These are phyloP conservation scores for Buteo buteo DNA, from an alignment of 2,113 vertebrate genomes.

Conservation along the genomic window DNA sequence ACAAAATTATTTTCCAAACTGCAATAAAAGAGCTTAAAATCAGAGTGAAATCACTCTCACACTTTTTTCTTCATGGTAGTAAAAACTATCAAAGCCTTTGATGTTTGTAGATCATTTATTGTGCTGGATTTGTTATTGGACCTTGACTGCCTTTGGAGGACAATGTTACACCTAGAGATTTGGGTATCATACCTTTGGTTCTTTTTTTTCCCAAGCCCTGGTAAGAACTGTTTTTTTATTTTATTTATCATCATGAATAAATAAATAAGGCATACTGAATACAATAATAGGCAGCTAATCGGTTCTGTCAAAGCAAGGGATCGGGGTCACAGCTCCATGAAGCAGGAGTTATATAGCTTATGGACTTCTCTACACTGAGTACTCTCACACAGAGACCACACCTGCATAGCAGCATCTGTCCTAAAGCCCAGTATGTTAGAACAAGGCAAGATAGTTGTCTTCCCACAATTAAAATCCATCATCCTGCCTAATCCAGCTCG, in stretches of 20 bases:
- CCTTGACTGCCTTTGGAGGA: background rate
- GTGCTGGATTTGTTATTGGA: background rate
- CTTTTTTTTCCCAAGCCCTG: background rate
- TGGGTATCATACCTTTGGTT: background rate
- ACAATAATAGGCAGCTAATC: background rate
- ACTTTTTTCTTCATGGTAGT: background rate
- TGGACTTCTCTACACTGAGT: background rate
- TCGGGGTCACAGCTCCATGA: background rate
- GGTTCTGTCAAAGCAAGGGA: background rate
- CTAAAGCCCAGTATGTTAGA: background rate
- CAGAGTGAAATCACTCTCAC: background rate
- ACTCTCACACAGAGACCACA: background rate
- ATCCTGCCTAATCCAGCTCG: background rate
- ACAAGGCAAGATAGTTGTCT: background rate
- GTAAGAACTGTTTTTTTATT: background rate
- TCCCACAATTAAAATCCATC: background rate
- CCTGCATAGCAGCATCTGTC: background rate
- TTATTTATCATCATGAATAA: background rate
- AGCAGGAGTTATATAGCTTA: background rate
- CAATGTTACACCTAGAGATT: background rate
- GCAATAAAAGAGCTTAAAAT: conserved; percentile 52
- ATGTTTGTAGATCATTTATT: background rate
- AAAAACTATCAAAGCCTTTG: background rate
- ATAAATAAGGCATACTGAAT: background rate
- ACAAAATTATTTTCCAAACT: conserved; percentile 21